These are phyloP conservation scores for Standfussiana lucernea DNA, from an alignment of 2,888 invertebrate species.

Conservation along the genomic window DNA sequence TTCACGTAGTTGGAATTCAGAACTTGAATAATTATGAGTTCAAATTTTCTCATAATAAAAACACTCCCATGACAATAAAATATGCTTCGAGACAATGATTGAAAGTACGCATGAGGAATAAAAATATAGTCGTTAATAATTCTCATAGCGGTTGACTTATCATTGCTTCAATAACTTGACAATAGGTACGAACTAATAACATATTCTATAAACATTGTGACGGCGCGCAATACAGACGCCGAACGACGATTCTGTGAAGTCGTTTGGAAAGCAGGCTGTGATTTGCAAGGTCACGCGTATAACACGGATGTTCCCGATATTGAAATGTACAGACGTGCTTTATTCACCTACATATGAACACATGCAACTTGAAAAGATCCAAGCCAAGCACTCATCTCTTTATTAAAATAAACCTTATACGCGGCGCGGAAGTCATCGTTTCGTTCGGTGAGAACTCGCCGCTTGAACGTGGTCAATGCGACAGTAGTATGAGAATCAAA, in stretches of 20 bases:
- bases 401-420: conserved; percentile 81
- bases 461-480: conserved; percentile 87
- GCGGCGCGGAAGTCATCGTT: conserved; percentile 77
- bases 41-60: conserved; percentile 60
- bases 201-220: conserved; percentile 85
- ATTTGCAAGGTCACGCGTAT: conserved; percentile 91
- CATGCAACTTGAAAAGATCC: conserved; percentile 88
- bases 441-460: conserved; percentile 78
- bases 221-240: conserved; percentile 87
- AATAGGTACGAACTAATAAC: conserved; percentile 82
- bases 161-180: conserved; percentile 82
- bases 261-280: conserved; percentile 91
- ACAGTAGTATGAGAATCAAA: conserved; percentile 90
- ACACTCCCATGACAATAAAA: conserved; percentile 69
- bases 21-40: conserved; percentile 44
- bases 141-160: conserved; percentile 78
- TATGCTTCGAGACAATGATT: conserved; percentile 67
- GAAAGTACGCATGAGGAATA: conserved; percentile 74
- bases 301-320: conserved; percentile 91
- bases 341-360: conserved; percentile 90
- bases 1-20: conserved; percentile 50
- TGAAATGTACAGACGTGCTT: conserved; percentile 91
- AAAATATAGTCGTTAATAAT: conserved; percentile 76
- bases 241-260: conserved; percentile 88
- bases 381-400: conserved; percentile 74